Evolutionary conservation across 2,797 vertebrate species (phyloP), one percentile per base, ranked within the genome.

Genomic region (Lindbergichthys nudifrons): DNA sequence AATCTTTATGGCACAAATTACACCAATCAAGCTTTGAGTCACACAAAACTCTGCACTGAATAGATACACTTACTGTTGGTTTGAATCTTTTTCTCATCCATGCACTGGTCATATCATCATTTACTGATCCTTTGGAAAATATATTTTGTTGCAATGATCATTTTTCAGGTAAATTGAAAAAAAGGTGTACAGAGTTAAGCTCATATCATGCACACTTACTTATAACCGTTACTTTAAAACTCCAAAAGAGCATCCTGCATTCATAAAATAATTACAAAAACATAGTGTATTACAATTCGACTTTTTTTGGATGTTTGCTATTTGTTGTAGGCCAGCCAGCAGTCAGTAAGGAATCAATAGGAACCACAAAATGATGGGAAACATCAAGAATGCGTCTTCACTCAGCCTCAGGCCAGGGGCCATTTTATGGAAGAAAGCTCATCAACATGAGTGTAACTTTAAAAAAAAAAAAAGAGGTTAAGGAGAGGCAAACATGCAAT

Each of bases 401-500:
- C 30, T 64, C 41, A 48, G 53, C 60, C 60, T 65, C 42, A 14
- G 39, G 57, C 62, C 14, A 5, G 26, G 75, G 13, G 57, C 11
- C 5, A 13, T 70, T 70, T 60, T 30, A 56, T 0, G 6, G 45
- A 8, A 10, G 51, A 57, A n/a, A 42, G 53, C 70, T 65, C 43
- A 48, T 70, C 46, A 70, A 56, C 26, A 45, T 36, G 18, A 43
- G 6, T 19, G 26, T 41, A 50, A 60, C 18, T 19, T 45, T 19
- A 2, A 43, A 56, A 14, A 60, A 43, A 56, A 14, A 60, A 64
- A 64, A 21, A 21, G 39, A 53, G 9, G 8, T 46, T 52, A 26
- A 63, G 16, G 18, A 68, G 41, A 18, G 23, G 50, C 3, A 19
- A 45, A 45, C 13, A 26, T 47, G 42, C 19, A 53, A 61, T 48